Percentiles rank a stretch among this genome's conserved stretches.
Evolutionary conservation across 1,140 invertebrate genomes (phyloP).

Genomic region (Anagrus nilaparvatae): DNA sequence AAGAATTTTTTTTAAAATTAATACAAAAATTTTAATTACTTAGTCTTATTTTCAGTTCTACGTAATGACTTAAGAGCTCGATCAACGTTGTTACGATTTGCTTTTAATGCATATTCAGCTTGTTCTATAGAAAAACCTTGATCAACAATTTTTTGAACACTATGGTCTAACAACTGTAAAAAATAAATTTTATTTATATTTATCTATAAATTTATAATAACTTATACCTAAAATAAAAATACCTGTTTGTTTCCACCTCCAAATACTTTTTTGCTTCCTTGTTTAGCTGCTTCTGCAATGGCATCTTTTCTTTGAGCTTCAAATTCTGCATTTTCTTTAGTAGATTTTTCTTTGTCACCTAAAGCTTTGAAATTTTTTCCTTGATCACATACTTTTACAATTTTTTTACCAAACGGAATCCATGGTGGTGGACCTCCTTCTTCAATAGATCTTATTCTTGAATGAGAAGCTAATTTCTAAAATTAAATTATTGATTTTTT

Average conservation of each 20-base stretch:
- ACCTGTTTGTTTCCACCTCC: constrained; percentile 64
- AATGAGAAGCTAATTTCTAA: constrained; percentile 63
- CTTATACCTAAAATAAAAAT: constrained; percentile 18
- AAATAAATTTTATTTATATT: constrained; percentile 7
- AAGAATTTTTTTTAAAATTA: no score
- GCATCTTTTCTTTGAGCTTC: constrained; percentile 74
- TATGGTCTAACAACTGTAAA: constrained; percentile 56
- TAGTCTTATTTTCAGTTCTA: constrained; percentile 40
- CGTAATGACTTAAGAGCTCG: constrained; percentile 60
- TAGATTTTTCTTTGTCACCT: constrained; percentile 47
- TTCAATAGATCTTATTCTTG: constrained; percentile 45
- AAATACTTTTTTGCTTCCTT: constrained; percentile 53
- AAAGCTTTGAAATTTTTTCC: constrained; percentile 64
- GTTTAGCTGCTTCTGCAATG: constrained; percentile 72
- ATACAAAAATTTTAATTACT: no score
- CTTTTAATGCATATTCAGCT: constrained; percentile 60
- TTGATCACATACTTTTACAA: constrained; percentile 48
- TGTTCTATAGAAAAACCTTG: constrained; percentile 70
- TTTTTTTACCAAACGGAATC: constrained; percentile 81
- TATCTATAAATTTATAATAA: constrained; percentile 13
- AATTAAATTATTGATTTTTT: constrained; percentile 8
- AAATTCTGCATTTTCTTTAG: constrained; percentile 67
- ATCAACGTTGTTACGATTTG: constrained; percentile 63
- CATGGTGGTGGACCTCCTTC: constrained; percentile 77
- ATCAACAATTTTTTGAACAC: constrained; percentile 71